Base-by-base conservation (phyloP, 2,113 vertebrate genomes). In the Tautogolabrus adspersus region DNA sequence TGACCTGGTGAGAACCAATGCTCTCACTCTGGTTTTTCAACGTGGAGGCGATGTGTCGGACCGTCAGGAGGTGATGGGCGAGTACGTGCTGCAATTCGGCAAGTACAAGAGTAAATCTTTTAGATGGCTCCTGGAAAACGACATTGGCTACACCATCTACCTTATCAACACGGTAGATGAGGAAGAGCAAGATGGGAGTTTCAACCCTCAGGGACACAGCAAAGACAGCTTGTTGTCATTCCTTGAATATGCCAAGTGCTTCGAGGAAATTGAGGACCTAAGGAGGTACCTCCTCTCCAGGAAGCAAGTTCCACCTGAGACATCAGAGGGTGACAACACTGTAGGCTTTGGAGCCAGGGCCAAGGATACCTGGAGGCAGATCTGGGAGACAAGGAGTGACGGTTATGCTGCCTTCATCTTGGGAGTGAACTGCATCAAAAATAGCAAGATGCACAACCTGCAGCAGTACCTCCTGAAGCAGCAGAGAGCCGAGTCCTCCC, bases 51-150 rank as follows among this genome's bases (percentile, higher is more conserved):
- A 61, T 42, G 63, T 30, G 9, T 30, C 22, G 0, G 42, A 49
- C 44, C 2, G 18, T 0, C 23, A 8, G 49, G 68, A 78, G 59
- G 74, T 79, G 62, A 21, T 51, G 6, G 74, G 54, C 6, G 64
- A 73, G 38, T 78, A 79, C 1, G 2, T 63, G 0, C 18, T 86
- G 1, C 74, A 73, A 44, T 81, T 87, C 38, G 78, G 81, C 0
- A 84, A 81, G 18, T 87, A 78, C 22, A 81, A 81, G 26, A 61
- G 70, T 0, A 84, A 87, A 9, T 46, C 61, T 0, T 82, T 72
- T 22, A n/a, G 52, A 4, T 81, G 81, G 66, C 71, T 82, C 16
- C 7, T 87, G 1, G 59, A 79, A 9, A 83, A 83, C 18, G 64
- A 78, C 46, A n/a, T 73, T 0, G 76, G 71, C 1, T 79, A 86